phyloP scores from a whole-genome alignment of 53 echinoderm and acorn worm genomes.

The Holothuria leucospilota region DNA sequence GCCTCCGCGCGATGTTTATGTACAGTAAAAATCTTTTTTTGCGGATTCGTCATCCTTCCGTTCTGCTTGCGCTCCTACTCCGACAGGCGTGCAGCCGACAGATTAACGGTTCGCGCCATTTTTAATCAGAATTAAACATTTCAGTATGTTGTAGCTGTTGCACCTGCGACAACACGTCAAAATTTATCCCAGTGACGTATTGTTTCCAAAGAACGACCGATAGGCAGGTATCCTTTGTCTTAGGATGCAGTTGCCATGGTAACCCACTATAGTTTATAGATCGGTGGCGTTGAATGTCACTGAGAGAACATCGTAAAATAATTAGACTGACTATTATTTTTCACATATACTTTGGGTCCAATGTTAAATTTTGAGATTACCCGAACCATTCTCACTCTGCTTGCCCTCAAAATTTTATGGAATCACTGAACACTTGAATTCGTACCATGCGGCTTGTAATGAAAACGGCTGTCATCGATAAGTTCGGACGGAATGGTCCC shows the following conservation, averaged over 20 bases:
- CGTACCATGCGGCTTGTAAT: too few relatives aligned
- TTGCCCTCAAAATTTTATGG: too few relatives aligned
- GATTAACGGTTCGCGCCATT: conserved; percentile 37
- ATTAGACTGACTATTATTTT: too few relatives aligned
- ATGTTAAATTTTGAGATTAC: too few relatives aligned
- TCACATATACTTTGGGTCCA: too few relatives aligned
- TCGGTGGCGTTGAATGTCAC: too few relatives aligned
- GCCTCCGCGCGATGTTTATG: neutral
- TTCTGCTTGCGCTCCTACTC: conserved; percentile 24
- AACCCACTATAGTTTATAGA: too few relatives aligned
- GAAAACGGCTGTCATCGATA: too few relatives aligned
- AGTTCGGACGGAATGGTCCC: too few relatives aligned
- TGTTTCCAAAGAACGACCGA: neutral
- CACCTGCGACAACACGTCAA: conserved; percentile 36
- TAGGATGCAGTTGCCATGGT: neutral
- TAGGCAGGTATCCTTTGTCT: conserved; percentile 33
- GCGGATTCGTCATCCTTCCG: conserved; percentile 12
- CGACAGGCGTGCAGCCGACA: conserved; percentile 33
- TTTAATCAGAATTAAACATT: conserved; percentile 17
- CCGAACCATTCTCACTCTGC: too few relatives aligned
- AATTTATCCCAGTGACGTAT: conserved; percentile 15
- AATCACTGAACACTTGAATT: too few relatives aligned
- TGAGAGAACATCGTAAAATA: too few relatives aligned
- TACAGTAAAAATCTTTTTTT: neutral
- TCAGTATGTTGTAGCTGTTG: conserved; percentile 14